Conservation (phyloP, 2,888 invertebrate genomes). For the Leptopilina drosophilae region DNA sequence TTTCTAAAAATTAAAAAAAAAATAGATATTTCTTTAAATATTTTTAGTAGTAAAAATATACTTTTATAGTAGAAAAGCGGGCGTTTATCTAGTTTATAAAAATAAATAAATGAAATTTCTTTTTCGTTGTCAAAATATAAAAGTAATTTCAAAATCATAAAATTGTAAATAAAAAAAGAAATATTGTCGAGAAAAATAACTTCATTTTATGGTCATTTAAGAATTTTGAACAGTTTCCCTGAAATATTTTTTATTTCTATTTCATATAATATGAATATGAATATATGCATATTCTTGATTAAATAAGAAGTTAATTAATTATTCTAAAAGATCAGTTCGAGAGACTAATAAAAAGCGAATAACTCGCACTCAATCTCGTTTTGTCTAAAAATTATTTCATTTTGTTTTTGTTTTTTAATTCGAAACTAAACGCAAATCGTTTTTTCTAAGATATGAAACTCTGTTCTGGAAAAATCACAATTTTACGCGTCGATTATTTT, state of each 20-base stretch:
- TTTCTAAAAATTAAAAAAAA: no score
- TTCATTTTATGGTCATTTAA: slow-evolving; percentile 2
- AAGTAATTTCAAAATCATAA: neutral
- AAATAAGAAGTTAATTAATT: slow-evolving; percentile 8
- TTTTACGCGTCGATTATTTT: neutral
- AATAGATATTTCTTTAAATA: no score
- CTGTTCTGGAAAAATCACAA: slow-evolving; percentile 48
- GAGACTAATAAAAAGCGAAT: slow-evolving; percentile 14
- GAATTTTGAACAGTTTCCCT: neutral
- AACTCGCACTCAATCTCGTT: slow-evolving; percentile 11
- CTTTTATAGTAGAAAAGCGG: no score
- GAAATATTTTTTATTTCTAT: neutral
- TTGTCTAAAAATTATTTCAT: neutral
- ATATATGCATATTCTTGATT: neutral
- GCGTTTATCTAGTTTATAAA: no score
- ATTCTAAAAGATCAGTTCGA: slow-evolving; percentile 17
- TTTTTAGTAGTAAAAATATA: no score
- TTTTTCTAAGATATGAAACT: slow-evolving; percentile 57
- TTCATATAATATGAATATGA: neutral
- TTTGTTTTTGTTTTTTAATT: neutral
- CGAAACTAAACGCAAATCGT: slow-evolving; percentile 23
- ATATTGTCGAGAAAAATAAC: neutral
- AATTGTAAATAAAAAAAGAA: neutral
- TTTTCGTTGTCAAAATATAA: no score
- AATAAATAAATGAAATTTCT: no score